Evolutionary conservation across 2,113 vertebrate species (phyloP).

Genomic region (Haemorhous mexicanus): DNA sequence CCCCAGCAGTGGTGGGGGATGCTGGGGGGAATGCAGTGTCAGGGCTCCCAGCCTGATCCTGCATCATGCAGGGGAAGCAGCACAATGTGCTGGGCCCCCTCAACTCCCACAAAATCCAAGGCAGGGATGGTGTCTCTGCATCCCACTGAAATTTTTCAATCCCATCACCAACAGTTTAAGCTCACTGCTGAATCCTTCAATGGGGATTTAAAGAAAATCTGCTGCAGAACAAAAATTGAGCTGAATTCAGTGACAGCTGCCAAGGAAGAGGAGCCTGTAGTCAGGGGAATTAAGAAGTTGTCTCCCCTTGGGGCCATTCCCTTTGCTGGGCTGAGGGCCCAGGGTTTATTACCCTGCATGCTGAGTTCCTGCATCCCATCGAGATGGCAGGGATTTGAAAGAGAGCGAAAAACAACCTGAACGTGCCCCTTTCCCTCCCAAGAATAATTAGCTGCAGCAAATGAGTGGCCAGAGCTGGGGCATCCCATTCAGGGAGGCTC

Average conservation of each 20-base stretch:
- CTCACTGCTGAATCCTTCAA: background rate
- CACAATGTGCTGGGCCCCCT: background rate
- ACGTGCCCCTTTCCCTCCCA: background rate
- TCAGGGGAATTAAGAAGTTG: background rate
- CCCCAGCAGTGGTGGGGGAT: background rate
- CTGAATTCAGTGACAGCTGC: background rate
- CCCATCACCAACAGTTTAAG: background rate
- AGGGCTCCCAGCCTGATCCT: background rate
- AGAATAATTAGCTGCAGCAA: constrained; percentile 11
- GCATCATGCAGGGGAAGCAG: background rate
- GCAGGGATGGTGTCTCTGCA: background rate
- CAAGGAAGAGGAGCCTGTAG: background rate
- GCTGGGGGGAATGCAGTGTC: background rate
- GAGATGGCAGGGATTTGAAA: background rate
- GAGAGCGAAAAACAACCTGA: background rate
- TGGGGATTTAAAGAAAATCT: background rate
- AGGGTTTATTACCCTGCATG: background rate
- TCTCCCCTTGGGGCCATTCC: background rate
- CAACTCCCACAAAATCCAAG: background rate
- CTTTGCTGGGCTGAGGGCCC: background rate
- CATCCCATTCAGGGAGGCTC: background rate
- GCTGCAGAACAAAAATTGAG: background rate
- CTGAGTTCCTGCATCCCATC: background rate
- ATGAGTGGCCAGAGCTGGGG: constrained; percentile 5
- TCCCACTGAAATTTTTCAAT: background rate